Evolutionary conservation across 1,140 invertebrate genomes (phyloP), one percentile per base, ranked within the genome.

Genomic region (Tachypleus tridentatus): DNA sequence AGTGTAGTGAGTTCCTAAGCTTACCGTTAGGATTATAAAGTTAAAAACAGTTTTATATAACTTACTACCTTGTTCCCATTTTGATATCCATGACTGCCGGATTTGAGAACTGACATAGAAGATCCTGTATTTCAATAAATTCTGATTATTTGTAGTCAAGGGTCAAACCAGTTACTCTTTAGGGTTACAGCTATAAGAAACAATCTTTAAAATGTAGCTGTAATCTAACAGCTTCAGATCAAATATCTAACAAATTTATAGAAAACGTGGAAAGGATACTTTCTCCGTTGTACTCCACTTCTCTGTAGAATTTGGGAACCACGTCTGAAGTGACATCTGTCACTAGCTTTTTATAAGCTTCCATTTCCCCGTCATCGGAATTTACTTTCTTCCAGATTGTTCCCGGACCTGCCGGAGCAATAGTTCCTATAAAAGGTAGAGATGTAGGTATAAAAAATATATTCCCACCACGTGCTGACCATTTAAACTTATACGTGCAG

Each of bases 61-160:
- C n/a, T n/a, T n/a, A n/a, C 63, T 63, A 75, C 64, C 91, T 81
- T 1, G 86, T 88, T 9, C 92, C 92, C 82, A 95, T 89, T 80
- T 95, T 95, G 56, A 95, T 88, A 75, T 95, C 92, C 84, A 95
- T 92, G 2, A 95, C 88, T 69, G 89, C 85, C 0, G 89, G 89
- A 76, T 93, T 87, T 69, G 84, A 77, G 76, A 93, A 93, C 54
- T 88, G 86, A 69, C 88, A 86, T 11, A 94, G 75, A 3, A 96
- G 79, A 76, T 95, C 90, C 78, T 93, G 87, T 59, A 95, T 82
- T 77, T 95, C 91, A 68, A 95, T 92, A 74, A 91, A 95, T 54
- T 84, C 75, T 79, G 65, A 63, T n/a, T n/a, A n/a, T n/a, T n/a
- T n/a, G n/a, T n/a, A n/a, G n/a, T n/a, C n/a, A n/a, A n/a, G n/a